Evolutionary conservation across 2,797 vertebrate species (phyloP).

Genomic region (Ciconia nigra): DNA sequence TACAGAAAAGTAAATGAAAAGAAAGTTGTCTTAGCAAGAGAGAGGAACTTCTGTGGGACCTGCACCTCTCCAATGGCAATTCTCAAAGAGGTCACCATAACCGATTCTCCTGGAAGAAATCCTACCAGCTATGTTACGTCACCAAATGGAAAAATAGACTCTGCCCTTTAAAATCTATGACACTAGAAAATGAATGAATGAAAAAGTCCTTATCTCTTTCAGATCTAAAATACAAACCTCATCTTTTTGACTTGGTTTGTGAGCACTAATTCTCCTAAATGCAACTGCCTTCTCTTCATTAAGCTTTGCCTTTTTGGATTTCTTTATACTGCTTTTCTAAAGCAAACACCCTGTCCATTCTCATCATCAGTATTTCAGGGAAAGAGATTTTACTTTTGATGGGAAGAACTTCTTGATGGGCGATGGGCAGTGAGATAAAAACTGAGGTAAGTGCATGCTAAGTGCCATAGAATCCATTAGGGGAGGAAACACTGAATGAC

Average conservation of each 20-base stretch:
- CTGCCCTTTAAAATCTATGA: not conserved
- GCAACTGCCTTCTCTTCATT: not conserved
- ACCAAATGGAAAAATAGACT: not conserved
- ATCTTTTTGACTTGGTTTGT: not conserved
- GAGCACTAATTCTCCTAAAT: not conserved
- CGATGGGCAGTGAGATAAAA: not conserved
- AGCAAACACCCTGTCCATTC: not conserved
- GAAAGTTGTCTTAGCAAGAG: not conserved
- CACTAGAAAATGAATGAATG: not conserved
- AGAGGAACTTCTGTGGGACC: not conserved
- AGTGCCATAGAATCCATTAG: slow-evolving; percentile 41
- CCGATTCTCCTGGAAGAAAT: not conserved
- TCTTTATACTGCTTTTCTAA: not conserved
- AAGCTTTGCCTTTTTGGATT: not conserved
- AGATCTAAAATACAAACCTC: not conserved
- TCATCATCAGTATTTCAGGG: slow-evolving; percentile 8
- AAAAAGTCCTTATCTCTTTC: not conserved
- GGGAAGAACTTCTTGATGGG: not conserved
- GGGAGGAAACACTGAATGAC: not conserved
- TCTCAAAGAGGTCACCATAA: not conserved
- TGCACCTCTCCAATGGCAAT: fast-evolving
- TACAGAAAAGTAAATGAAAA: not conserved
- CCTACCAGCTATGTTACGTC: not conserved
- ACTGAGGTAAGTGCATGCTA: not conserved
- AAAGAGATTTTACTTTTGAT: slow-evolving; percentile 22